Base-by-base conservation (phyloP, 2,113 vertebrate genomes). In the Anser brachyrhynchus region DNA sequence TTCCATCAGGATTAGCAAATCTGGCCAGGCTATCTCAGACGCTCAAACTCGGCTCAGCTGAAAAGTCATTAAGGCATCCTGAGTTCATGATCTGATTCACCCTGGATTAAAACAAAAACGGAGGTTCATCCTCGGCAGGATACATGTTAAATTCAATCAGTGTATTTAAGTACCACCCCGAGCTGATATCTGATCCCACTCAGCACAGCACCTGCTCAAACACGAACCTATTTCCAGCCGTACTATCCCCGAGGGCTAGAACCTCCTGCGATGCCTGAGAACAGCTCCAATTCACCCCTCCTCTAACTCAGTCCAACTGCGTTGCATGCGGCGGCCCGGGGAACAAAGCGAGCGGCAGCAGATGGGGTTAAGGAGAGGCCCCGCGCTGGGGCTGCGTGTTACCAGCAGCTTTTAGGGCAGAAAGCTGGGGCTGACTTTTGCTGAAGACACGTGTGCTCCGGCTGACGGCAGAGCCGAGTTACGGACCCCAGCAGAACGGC, bases 61-160 rank as follows among this genome's bases (percentile, higher is more conserved):
- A 90, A 29, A 78, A 51, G 43, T 67, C 69, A 43, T 65, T 89
- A 80, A 69, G 43, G 74, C 55, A 84, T 70, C 55, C 58, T 64
- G 81, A 88, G 37, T 37, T 86, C 26, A 95, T 46, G 39, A 93
- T 75, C 83, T 49, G 35, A 75, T 87, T 85, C 86, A 81, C n/a
- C 28, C 72, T n/a, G 43, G 43, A 93, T 69, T 84, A 84, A 92
- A 95, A 76, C 8, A 71, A 92, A 93, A 65, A 55, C 78, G 46
- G 64, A 64, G n/a, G 37, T 90, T 54, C 62, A 92, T 78, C 69
- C 52, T 96, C 84, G 71, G 74, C 92, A 89, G 69, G 92, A 90
- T 7, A 14, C 37, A 93, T 49, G 66, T 35, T 89, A 33, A 85
- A 92, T 46, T 9, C 85, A 76, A 92, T 1, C 22, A 49, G 54